Base-by-base conservation (phyloP, 2,797 vertebrate species). In the Gastrophryne carolinensis region DNA sequence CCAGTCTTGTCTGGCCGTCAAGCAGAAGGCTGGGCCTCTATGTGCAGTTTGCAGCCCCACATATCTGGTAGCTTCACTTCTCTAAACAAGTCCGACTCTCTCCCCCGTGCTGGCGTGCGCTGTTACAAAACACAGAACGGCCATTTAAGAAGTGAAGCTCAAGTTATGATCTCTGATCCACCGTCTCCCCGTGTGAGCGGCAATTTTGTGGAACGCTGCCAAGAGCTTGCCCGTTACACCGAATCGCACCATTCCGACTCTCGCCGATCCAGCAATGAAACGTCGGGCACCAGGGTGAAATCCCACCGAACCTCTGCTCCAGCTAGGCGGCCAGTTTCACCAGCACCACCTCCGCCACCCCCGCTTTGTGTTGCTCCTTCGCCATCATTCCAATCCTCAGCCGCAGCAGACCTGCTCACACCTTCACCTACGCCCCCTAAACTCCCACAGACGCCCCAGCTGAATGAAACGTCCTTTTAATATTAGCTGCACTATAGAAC, bases 401-500 rank as follows among this genome's bases (percentile, higher is more conserved):
- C 78, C 19, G 24, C 65, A 13, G 24, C n/a, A 17, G 34, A 80
- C 9, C 17, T 37, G 12, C 19, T 54, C 19, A 23, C 62, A 26
- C 34, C 47, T 3, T 68, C 58, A 3, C 53, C 60, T 0, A 23
- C 32, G 7, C 53, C 56, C 7, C 77, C 82, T 6, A 69, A 82
- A 2, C 26, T 23, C 4, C 73, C 83, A 0, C 78, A 82, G 32
- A 94, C 93, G 73, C 87, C 89, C 9, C 89, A 88, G 24, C 90
- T 96, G 83, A 96, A 92, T 0, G 94, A 95, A 79, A 95, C 94
- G 64, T 95, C 94, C 79, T 96, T 96, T 87, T 96, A 19, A 62
- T 11, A 10, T 4, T 27, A 2, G 13, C 49, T 24, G 47, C 7
- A 5, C 1, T 3, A 15, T 6, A n/a, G 53, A 8, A 3, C 23